Evolutionary conservation across 2,888 invertebrate genomes (phyloP).

Genomic region (Netelia inedita): DNA sequence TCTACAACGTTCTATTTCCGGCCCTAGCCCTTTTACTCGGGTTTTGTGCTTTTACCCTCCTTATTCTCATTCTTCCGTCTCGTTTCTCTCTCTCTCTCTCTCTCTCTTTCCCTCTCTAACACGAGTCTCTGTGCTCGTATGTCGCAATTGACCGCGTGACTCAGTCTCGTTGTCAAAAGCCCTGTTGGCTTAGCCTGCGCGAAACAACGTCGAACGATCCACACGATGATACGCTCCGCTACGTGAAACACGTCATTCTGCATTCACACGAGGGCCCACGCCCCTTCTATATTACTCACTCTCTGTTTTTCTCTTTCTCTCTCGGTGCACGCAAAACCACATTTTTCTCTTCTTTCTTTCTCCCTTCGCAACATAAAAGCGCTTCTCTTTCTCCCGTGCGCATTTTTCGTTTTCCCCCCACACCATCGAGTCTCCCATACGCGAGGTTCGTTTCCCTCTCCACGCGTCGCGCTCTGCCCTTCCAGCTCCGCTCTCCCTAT

Average conservation of each 20-base stretch:
- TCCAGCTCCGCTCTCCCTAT: neutral
- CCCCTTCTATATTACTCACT: constrained; percentile 50
- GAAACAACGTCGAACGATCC: constrained; percentile 6
- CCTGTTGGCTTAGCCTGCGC: constrained; percentile 49
- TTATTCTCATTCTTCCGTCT: neutral
- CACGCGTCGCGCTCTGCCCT: neutral
- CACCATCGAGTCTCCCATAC: neutral
- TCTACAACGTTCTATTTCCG: constrained; percentile 59
- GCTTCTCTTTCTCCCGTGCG: neutral
- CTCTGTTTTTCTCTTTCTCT: constrained; percentile 21
- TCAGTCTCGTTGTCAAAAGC: constrained; percentile 65
- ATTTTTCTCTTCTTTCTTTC: constrained; percentile 12
- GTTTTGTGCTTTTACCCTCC: constrained; percentile 1
- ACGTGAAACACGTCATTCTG: constrained; percentile 70
- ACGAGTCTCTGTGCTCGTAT: constrained; percentile 64
- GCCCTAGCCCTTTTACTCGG: constrained; percentile 46
- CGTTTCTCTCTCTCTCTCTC: neutral
- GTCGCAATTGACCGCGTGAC: constrained; percentile 74
- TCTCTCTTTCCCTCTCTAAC: constrained; percentile 1
- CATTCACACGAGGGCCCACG: constrained; percentile 66
- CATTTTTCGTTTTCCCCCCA: neutral
- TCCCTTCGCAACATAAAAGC: too few species aligned
- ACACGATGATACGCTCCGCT: constrained; percentile 37
- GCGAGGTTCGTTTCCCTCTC: neutral
- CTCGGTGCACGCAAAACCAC: constrained; percentile 33